Evolutionary conservation across 2,888 invertebrate species (phyloP).

Genomic region (Synergus itoensis): DNA sequence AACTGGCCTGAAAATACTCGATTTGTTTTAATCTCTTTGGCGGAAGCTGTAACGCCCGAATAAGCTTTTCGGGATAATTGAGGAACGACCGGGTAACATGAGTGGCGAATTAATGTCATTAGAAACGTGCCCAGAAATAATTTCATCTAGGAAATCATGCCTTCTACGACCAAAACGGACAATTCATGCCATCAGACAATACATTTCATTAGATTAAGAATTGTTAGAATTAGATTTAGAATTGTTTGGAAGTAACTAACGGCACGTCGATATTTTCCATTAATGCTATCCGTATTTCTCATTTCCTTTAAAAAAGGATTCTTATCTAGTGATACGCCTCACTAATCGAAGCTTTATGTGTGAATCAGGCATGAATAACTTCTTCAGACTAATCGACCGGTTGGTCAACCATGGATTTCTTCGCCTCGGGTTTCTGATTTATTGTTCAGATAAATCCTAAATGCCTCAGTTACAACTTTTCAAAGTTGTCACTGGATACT

Average conservation of each 20-base stretch:
- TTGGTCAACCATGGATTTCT: slow-evolving; percentile 33
- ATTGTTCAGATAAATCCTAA: slow-evolving; percentile 29
- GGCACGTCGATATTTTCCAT: background rate
- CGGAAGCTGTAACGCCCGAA: slow-evolving; percentile 22
- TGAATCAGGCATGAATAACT: slow-evolving; percentile 27
- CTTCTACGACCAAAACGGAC: background rate
- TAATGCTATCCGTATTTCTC: background rate
- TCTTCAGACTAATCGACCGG: slow-evolving; percentile 32
- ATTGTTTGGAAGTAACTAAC: background rate
- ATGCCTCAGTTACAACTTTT: slow-evolving; percentile 31
- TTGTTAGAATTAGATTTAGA: background rate
- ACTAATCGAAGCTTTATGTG: slow-evolving; percentile 33
- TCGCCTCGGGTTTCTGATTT: slow-evolving; percentile 33
- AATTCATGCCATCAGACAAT: background rate
- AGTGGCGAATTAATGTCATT: slow-evolving; percentile 15
- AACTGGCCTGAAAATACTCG: slow-evolving; percentile 39
- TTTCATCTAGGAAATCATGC: background rate
- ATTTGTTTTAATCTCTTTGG: slow-evolving; percentile 35
- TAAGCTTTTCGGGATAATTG: slow-evolving; percentile 38
- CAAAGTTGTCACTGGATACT: slow-evolving; percentile 4
- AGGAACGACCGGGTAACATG: slow-evolving; percentile 16
- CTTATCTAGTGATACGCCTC: slow-evolving; percentile 1
- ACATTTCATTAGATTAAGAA: background rate
- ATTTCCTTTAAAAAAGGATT: background rate
- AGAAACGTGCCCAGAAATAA: background rate